A percentile compares a stretch with the other conserved stretches of the same genome.
Evolutionary conservation across 2,888 invertebrate genomes (phyloP).

Genomic region (Drosophila hawaiiensis): DNA sequence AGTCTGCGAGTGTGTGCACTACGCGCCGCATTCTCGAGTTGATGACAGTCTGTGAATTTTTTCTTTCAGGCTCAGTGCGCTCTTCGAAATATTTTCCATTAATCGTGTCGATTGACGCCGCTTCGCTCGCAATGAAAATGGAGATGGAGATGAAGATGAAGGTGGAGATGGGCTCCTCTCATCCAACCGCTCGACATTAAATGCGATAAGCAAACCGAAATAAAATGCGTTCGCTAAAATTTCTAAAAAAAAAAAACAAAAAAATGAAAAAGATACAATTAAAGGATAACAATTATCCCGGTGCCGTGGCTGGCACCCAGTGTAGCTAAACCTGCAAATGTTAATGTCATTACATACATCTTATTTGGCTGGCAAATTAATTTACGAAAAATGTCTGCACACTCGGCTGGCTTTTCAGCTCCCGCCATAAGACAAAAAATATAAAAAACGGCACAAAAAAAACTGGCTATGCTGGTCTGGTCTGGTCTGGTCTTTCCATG

Average conservation of each 20-base stretch:
- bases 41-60: slow-evolving; percentile 26
- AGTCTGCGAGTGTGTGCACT: slow-evolving; percentile 34
- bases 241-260: neutral
- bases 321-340: slow-evolving; percentile 31
- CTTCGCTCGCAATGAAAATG: slow-evolving; percentile 33
- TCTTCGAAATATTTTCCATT: slow-evolving; percentile 53
- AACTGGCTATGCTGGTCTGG: slow-evolving; percentile 80
- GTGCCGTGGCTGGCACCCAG: neutral
- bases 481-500: slow-evolving; percentile 74
- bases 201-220: slow-evolving; percentile 14
- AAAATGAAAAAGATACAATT: slow-evolving; percentile 6
- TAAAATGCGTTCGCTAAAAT: slow-evolving; percentile 15
- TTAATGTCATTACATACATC: slow-evolving; percentile 22
- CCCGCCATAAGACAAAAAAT: slow-evolving; percentile 36
- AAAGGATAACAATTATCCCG: slow-evolving; percentile 6
- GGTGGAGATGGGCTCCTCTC: slow-evolving; percentile 6
- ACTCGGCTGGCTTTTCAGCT: slow-evolving; percentile 22
- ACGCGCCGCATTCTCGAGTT: slow-evolving; percentile 39
- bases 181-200: slow-evolving; percentile 2
- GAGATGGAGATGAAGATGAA: slow-evolving; percentile 16
- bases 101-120: slow-evolving; percentile 45
- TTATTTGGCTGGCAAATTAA: slow-evolving; percentile 26
- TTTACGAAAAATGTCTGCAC: slow-evolving; percentile 16
- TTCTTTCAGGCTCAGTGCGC: slow-evolving; percentile 13
- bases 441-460: slow-evolving; percentile 35